Conservation (phyloP, 1,140 invertebrate species). For the Dendroctonus ponderosae region DNA sequence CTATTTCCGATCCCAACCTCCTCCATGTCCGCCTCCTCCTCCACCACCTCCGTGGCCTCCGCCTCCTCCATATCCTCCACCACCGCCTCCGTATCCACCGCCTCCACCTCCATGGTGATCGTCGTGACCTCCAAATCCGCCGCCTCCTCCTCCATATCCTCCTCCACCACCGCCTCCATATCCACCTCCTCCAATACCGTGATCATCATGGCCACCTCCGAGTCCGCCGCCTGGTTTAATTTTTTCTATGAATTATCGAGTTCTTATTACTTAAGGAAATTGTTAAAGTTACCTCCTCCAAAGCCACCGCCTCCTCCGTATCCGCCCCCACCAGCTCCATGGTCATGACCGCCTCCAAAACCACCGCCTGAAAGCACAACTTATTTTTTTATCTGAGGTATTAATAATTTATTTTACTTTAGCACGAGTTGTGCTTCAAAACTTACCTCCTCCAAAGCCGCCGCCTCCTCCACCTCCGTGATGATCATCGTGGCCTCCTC, state of each 20-base stretch:
- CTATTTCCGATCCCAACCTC: conserved; percentile 12
- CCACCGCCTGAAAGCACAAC: conserved; percentile 11
- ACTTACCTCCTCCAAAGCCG: conserved; percentile 21
- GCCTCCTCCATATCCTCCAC: conserved; percentile 28
- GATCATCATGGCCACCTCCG: conserved; percentile 12
- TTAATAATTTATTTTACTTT: not conserved
- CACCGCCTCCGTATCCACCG: conserved; percentile 26
- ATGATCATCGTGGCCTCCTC: not conserved
- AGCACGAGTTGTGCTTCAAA: conserved; percentile 1
- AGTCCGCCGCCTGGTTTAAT: not conserved
- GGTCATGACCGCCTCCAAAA: conserved; percentile 17
- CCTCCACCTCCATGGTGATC: conserved; percentile 35
- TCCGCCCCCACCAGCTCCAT: conserved; percentile 6
- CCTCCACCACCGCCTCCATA: conserved; percentile 16
- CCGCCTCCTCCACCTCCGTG: conserved; percentile 16
- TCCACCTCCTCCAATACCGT: conserved; percentile 25
- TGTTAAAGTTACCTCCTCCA: too few species aligned
- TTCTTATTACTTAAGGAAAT: too few species aligned
- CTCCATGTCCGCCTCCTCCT: conserved; percentile 33
- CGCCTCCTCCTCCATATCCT: conserved; percentile 1
- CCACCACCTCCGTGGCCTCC: conserved; percentile 29
- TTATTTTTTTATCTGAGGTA: too few species aligned
- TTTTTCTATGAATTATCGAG: too few species aligned
- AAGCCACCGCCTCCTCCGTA: too few species aligned
- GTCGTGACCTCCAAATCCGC: conserved; percentile 31